A percentile compares a stretch with the other conserved stretches of the same genome.
Conservation (phyloP, 2,888 invertebrate genomes). For the Cryptocephalus primarius region DNA sequence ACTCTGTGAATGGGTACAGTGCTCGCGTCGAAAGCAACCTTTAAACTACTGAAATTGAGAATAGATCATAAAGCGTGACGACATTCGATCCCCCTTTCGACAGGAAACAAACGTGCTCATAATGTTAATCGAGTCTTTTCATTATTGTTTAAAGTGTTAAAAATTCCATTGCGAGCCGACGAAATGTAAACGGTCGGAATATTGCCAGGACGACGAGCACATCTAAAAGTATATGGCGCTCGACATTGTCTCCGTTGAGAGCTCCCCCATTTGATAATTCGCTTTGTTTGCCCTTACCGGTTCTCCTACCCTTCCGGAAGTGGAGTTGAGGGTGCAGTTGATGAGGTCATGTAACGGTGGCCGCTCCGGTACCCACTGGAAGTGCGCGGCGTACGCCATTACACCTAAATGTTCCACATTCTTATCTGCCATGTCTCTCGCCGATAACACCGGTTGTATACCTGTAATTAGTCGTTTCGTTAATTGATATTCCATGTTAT, state of each 20-base stretch:
- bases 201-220: too few relatives aligned
- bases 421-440: slow-evolving; percentile 89
- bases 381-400: slow-evolving; percentile 93
- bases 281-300: slow-evolving; percentile 47
- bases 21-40: neutral
- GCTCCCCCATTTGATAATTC: too few relatives aligned
- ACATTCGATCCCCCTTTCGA: slow-evolving; percentile 10
- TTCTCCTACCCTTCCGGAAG: slow-evolving; percentile 77
- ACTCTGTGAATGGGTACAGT: too few relatives aligned
- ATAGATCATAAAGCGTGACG: slow-evolving; percentile 6
- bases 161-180: neutral
- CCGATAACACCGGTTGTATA: slow-evolving; percentile 80
- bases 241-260: too few relatives aligned
- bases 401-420: slow-evolving; percentile 94
- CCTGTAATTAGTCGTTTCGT: slow-evolving; percentile 36
- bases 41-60: neutral
- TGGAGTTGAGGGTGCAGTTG: slow-evolving; percentile 67
- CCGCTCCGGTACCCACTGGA: slow-evolving; percentile 79
- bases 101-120: slow-evolving; percentile 12
- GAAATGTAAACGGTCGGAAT: too few relatives aligned
- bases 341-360: slow-evolving; percentile 76
- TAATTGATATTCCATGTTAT: too few relatives aligned
- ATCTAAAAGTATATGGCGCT: too few relatives aligned
- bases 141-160: slow-evolving; percentile 4
- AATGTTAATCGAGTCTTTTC: slow-evolving; percentile 8